A percentile compares a stretch with the other conserved stretches of the same genome.
These are phyloP conservation scores for Vidua macroura DNA, from an alignment of 2,113 vertebrate species.

Conservation along the genomic window DNA sequence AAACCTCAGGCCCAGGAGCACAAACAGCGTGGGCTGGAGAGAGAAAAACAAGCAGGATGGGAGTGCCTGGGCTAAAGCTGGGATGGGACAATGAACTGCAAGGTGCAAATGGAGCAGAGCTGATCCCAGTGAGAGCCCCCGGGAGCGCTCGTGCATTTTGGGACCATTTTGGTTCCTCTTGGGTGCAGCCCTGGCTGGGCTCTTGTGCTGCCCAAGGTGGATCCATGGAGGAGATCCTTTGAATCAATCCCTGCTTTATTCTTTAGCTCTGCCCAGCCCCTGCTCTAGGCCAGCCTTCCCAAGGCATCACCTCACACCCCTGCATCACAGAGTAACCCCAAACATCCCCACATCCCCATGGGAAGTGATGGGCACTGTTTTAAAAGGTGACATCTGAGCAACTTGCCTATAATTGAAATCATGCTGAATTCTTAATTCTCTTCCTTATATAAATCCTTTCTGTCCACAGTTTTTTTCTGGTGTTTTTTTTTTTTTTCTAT, in stretches of 20 bases:
- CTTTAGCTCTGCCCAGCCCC: fast-evolving
- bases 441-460: background rate
- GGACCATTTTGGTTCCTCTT: background rate
- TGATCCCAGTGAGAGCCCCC: background rate
- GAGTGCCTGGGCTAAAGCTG: background rate
- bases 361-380: background rate
- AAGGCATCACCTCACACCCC: background rate
- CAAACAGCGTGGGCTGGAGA: no score
- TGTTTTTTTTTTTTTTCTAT: background rate
- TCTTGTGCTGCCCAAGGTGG: background rate
- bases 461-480: background rate
- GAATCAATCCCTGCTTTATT: background rate
- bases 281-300: background rate
- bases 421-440: background rate
- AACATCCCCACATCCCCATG: background rate
- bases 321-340: background rate
- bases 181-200: background rate
- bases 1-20: no score
- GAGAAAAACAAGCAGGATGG: no score
- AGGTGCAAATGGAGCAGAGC: background rate
- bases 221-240: background rate
- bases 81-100: background rate
- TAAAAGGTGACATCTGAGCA: background rate
- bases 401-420: background rate
- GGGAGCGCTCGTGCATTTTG: background rate